Evolutionary conservation across 2,113 vertebrate genomes (phyloP).

Genomic region (Sceloporus undulatus): DNA sequence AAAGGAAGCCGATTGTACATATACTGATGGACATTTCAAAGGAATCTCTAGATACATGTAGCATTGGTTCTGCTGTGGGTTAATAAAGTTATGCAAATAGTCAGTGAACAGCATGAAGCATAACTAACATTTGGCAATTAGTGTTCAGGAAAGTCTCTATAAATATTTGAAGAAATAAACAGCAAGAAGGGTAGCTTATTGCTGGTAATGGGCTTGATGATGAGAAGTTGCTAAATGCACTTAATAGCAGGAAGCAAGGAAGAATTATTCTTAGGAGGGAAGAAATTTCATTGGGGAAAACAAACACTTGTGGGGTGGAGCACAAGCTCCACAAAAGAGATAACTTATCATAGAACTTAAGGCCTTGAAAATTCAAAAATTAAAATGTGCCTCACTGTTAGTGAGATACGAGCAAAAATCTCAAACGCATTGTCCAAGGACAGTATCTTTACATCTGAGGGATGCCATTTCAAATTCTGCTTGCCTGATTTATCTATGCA

Average conservation of each 20-base stretch:
- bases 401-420: not conserved
- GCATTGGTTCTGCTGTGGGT: constrained; percentile 17
- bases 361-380: not conserved
- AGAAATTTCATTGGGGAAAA: not conserved
- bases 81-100: constrained; percentile 40
- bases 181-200: constrained; percentile 25
- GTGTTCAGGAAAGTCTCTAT: constrained; percentile 11
- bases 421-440: not conserved
- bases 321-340: not conserved
- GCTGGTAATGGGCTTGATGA: not conserved
- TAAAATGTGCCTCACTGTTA: too few relatives aligned
- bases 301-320: not conserved
- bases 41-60: constrained; percentile 24
- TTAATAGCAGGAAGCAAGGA: constrained; percentile 6
- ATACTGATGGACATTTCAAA: constrained; percentile 17
- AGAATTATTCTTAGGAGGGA: not conserved
- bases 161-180: constrained; percentile 45
- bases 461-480: not conserved
- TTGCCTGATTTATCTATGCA: not conserved
- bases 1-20: not conserved
- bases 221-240: constrained; percentile 17
- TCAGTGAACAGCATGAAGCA: constrained; percentile 26
- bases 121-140: constrained; percentile 32
- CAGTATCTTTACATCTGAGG: not conserved
- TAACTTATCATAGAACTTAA: not conserved